phyloP scores from a whole-genome alignment of 2,888 invertebrate species.

The Parthenolecanium corni region DNA sequence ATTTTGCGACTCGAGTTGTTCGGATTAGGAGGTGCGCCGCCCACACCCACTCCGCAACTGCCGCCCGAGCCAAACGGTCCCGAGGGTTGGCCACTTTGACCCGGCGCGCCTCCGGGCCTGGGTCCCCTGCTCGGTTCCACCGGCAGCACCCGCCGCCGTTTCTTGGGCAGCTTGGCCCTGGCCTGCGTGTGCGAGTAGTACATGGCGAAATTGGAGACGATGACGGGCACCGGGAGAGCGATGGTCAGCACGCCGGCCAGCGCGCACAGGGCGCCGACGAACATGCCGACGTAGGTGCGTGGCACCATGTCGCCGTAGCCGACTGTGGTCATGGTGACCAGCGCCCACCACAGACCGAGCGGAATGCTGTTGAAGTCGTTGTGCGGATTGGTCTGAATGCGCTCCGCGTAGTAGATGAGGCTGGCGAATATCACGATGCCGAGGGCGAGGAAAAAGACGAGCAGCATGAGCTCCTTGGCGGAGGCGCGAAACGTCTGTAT shows the following conservation, averaged over 20 bases:
- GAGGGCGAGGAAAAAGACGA: slow-evolving; percentile 94
- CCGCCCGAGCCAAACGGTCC: slow-evolving; percentile 37
- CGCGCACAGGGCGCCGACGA: slow-evolving; percentile 96
- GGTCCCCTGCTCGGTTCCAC: slow-evolving; percentile 80
- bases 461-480: slow-evolving; percentile 86
- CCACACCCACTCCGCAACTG: slow-evolving; percentile 35
- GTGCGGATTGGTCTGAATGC: slow-evolving; percentile 81
- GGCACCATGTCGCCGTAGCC: slow-evolving; percentile 99
- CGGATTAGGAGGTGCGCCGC: slow-evolving; percentile 34
- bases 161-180: slow-evolving; percentile 96
- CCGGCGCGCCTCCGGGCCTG: slow-evolving; percentile 43
- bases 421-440: slow-evolving; percentile 98
- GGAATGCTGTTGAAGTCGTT: slow-evolving; percentile 99
- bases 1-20: slow-evolving; percentile 54
- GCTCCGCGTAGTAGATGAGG: slow-evolving; percentile 94
- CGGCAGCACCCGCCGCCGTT: slow-evolving; percentile 87
- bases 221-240: slow-evolving; percentile 96
- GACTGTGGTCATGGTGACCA: slow-evolving; percentile 98
- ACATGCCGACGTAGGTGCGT: slow-evolving; percentile 96
- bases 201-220: slow-evolving; percentile 98
- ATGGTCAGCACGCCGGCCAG: slow-evolving; percentile 97
- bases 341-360: slow-evolving; percentile 94
- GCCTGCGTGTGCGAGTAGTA: slow-evolving; percentile 90
- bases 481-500: slow-evolving; percentile 96
- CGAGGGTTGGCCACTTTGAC: slow-evolving; percentile 38